phyloP scores from a whole-genome alignment of 92 coral and sea anemone genomes.

The Epizoanthus fatuus region DNA sequence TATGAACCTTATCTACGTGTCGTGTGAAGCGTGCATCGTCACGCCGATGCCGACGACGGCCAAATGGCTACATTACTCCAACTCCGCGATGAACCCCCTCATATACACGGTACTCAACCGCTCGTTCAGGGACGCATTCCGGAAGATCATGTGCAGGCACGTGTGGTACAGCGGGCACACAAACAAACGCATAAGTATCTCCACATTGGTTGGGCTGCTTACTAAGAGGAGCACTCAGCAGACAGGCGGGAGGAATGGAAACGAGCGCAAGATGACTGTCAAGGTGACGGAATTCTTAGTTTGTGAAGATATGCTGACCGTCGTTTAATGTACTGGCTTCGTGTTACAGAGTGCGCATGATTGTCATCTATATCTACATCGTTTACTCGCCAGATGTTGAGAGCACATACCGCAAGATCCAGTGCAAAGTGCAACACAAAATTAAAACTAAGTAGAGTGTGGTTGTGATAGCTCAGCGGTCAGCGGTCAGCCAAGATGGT shows the following conservation, averaged over 20 bases:
- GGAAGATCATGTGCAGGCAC: slow-evolving; percentile 76
- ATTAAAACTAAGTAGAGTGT: too few species aligned
- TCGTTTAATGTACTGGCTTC: not conserved
- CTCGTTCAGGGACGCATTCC: slow-evolving; percentile 82
- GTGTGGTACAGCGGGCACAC: not conserved
- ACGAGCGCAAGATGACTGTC: not conserved
- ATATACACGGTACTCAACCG: slow-evolving; percentile 85
- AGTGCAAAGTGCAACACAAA: too few species aligned
- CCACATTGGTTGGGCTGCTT: not conserved
- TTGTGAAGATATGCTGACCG: slow-evolving; percentile 33
- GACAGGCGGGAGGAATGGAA: not conserved
- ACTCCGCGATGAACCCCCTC: slow-evolving; percentile 87
- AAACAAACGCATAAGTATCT: not conserved
- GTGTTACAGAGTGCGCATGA: too few species aligned
- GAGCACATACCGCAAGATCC: too few species aligned
- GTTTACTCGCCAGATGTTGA: too few species aligned
- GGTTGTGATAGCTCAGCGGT: too few species aligned
- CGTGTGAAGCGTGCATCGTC: slow-evolving; percentile 60
- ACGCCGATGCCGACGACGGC: slow-evolving; percentile 44
- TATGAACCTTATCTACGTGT: slow-evolving; percentile 52
- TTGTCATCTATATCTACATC: too few species aligned
- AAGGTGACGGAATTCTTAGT: slow-evolving; percentile 2
- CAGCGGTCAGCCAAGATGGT: too few species aligned
- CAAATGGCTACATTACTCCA: slow-evolving; percentile 92
- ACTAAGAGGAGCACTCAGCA: not conserved